Percentiles rank a stretch among this genome's conserved stretches.
These are phyloP conservation scores for Oncorhynchus kisutch DNA, from an alignment of 2,113 vertebrate species.

Conservation along the genomic window DNA sequence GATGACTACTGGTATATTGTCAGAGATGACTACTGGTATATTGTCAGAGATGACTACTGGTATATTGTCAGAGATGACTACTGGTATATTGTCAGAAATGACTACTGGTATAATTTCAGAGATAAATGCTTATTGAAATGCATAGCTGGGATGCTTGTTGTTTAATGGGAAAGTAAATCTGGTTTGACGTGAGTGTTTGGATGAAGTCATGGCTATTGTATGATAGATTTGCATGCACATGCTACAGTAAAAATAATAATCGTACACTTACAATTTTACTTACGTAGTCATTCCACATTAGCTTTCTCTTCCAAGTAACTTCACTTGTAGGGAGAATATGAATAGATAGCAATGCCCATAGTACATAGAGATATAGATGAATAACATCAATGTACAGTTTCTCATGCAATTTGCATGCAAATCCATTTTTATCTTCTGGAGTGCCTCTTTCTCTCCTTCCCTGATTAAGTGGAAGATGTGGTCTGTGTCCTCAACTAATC, in stretches of 20 bases:
- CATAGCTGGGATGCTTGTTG: constrained; percentile 21
- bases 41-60: too few species aligned
- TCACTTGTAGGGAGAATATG: background rate
- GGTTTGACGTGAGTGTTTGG: constrained; percentile 1
- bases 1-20: too few species aligned
- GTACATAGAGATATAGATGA: background rate
- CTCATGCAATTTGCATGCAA: background rate
- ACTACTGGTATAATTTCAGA: too few species aligned
- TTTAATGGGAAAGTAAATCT: constrained; percentile 21
- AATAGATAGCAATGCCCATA: background rate
- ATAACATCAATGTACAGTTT: background rate
- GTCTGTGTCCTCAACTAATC: background rate
- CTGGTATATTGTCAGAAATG: too few species aligned
- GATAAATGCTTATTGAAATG: constrained; percentile 35
- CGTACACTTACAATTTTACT: background rate
- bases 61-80: too few species aligned
- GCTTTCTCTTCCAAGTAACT: background rate
- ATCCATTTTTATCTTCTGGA: background rate
- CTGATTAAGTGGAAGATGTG: background rate
- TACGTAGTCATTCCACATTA: background rate
- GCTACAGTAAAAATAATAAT: background rate
- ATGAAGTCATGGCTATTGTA: background rate
- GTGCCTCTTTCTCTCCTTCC: background rate
- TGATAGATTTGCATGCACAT: background rate
- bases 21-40: too few species aligned